These are phyloP conservation scores for Cordilura impudica DNA, from an alignment of 2,888 invertebrate genomes.

Conservation along the genomic window DNA sequence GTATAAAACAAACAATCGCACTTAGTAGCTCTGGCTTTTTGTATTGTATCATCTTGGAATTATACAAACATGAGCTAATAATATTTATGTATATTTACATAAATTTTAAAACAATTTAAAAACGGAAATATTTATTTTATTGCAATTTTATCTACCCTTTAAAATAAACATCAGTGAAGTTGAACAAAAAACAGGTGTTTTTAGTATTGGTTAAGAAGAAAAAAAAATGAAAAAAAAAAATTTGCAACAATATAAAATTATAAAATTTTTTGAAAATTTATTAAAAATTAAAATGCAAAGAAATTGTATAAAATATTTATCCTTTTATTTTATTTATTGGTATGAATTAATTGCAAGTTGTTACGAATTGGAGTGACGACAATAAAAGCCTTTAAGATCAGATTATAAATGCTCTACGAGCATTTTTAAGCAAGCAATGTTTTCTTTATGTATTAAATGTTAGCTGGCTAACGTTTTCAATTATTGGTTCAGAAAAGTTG, in stretches of 20 bases:
- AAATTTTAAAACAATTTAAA: constrained; percentile 70
- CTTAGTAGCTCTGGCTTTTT: background rate
- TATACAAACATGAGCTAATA: constrained; percentile 50
- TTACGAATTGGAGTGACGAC: too few species aligned
- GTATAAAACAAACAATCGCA: constrained; percentile 11
- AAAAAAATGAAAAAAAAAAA: background rate
- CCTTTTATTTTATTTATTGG: too few species aligned
- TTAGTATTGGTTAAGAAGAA: too few species aligned
- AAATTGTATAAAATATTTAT: constrained; percentile 36
- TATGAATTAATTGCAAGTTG: too few species aligned
- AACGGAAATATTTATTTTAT: constrained; percentile 76
- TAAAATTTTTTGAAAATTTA: constrained; percentile 55
- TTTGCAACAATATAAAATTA: constrained; percentile 33
- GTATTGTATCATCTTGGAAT: background rate
- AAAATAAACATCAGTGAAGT: background rate
- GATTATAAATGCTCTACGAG: too few species aligned
- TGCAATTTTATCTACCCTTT: constrained; percentile 65
- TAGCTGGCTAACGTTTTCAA: too few species aligned
- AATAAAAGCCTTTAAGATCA: too few species aligned
- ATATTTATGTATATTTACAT: constrained; percentile 51
- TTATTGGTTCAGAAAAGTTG: too few species aligned
- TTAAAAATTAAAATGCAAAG: constrained; percentile 52
- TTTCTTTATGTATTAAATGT: too few species aligned
- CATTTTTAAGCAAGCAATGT: too few species aligned
- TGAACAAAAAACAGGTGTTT: background rate